Base-by-base conservation (phyloP, 2,797 vertebrate species). In the Phyllotis vaccarum region DNA sequence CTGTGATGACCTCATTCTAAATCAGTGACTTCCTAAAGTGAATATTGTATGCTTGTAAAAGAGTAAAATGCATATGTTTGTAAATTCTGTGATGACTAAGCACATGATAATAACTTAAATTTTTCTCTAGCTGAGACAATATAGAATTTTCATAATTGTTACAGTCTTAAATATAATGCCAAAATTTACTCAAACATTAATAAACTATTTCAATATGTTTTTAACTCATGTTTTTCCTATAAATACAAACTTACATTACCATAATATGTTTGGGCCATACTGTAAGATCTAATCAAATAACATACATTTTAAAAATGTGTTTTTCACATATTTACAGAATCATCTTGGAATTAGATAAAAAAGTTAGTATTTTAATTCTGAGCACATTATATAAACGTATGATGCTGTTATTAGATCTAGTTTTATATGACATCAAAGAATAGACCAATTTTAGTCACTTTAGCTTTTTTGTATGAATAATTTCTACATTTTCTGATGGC, bases 1-100 rank as follows among this genome's bases (percentile, higher is more conserved):
- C 3, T 89, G 68, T 93, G 82, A 86, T 94, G 89, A 95, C 70
- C 56, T 96, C 86, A 95, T 93, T 95, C 8, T 90, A 92, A 94
- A 92, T 80, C 19, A 91, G 2, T 80, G 24, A 58, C 29, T 95
- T 96, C 82, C 37, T 86, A 93, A 96, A 95, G 52, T 72, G 49
- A 72, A n/a, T 91, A 52, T 46, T 83, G 17, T 79, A 0, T 56
- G 72, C 8, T 87, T 87, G 17, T 19, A 72, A 40, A 74, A 93
- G 89, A 52, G 0, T 64, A 93, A 92, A 86, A 60, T 64, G 12
- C 54, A 22, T 34, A 49, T 81, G 72, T 89, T 54, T 68, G 27
- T 56, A 81, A 66, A n/a, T 89, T 80, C 81, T 34, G 1, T 43
- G 68, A 88, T 72, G 2, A 74, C 11, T 86, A 34, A 86, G 4